A percentile compares a stretch with the other conserved stretches of the same genome.
Evolutionary conservation across 2,888 invertebrate species (phyloP).

Genomic region (Alitta virens): DNA sequence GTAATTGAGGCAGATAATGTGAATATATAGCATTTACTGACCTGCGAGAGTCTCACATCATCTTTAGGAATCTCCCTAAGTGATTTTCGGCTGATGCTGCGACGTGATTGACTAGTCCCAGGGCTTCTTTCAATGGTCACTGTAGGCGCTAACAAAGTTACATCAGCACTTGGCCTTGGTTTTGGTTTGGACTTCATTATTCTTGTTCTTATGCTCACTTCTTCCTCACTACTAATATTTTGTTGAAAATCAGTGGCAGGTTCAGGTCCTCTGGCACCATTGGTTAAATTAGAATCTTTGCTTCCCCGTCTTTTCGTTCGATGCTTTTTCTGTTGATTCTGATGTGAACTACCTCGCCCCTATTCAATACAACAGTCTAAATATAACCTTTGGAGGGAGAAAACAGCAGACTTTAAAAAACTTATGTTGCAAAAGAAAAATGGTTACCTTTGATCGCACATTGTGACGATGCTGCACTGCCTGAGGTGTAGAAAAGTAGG

Average conservation of each 20-base stretch:
- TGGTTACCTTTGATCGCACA: too few relatives aligned
- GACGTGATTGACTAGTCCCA: conserved; percentile 20
- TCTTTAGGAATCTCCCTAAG: conserved; percentile 43
- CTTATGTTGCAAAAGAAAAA: too few relatives aligned
- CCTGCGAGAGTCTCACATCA: conserved; percentile 35
- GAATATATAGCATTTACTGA: too few relatives aligned
- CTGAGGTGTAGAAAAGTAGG: conserved; percentile 45
- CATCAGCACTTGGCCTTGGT: not conserved
- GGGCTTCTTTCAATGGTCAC: conserved; percentile 2
- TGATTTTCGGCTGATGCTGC: conserved; percentile 39
- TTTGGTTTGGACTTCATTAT: conserved; percentile 2
- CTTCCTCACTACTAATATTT: conserved; percentile 17
- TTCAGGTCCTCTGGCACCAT: not conserved
- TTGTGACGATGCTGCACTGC: conserved; percentile 28
- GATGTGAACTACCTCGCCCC: not conserved
- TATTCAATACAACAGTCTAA: too few relatives aligned
- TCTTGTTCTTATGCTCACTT: conserved; percentile 14
- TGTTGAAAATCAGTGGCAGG: conserved; percentile 6
- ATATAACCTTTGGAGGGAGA: too few relatives aligned
- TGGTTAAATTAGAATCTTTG: not conserved
- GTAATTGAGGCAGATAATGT: too few relatives aligned
- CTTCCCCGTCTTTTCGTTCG: too few relatives aligned
- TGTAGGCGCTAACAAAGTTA: not conserved
- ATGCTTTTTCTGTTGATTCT: not conserved
- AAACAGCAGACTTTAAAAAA: too few relatives aligned